Evolutionary conservation across 2,797 vertebrate species (phyloP).

Genomic region (Melanotaenia parkinsoni): DNA sequence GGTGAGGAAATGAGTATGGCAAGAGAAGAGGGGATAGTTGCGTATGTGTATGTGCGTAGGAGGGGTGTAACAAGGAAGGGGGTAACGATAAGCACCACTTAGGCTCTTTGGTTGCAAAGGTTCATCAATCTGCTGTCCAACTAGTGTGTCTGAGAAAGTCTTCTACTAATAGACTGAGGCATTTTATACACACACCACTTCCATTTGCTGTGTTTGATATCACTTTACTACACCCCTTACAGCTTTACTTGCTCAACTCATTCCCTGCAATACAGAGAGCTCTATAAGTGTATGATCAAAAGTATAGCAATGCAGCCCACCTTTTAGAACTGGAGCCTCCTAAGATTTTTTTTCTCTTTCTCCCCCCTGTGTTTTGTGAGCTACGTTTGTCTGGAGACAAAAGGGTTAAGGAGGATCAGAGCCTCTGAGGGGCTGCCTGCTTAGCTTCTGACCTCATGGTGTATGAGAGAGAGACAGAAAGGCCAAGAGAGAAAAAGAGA

Average conservation of each 20-base stretch:
- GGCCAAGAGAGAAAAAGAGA: slow-evolving; percentile 31
- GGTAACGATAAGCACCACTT: slow-evolving; percentile 94
- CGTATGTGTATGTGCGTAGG: slow-evolving; percentile 8
- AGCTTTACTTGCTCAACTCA: slow-evolving; percentile 36
- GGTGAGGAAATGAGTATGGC: slow-evolving; percentile 30
- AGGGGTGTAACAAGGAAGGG: slow-evolving; percentile 65
- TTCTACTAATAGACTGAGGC: slow-evolving; percentile 56
- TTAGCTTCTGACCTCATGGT: slow-evolving; percentile 79
- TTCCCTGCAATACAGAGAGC: slow-evolving; percentile 31
- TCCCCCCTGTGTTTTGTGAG: background rate
- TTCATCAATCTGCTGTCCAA: slow-evolving; percentile 89
- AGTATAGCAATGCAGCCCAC: slow-evolving; percentile 50
- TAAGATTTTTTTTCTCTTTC: slow-evolving; percentile 13
- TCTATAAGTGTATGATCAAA: slow-evolving; percentile 58
- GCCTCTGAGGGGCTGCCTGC: slow-evolving; percentile 78
- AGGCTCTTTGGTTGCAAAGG: slow-evolving; percentile 92
- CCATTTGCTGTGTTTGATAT: slow-evolving; percentile 54
- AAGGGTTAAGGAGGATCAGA: slow-evolving; percentile 81
- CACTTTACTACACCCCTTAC: slow-evolving; percentile 49
- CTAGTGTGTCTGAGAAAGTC: slow-evolving; percentile 92
- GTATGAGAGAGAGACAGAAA: slow-evolving; percentile 62
- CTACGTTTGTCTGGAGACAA: slow-evolving; percentile 67
- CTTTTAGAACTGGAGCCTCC: slow-evolving; percentile 56
- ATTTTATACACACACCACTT: slow-evolving; percentile 28
- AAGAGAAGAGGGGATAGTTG: slow-evolving; percentile 7